Evolutionary conservation across 2,113 vertebrate species (phyloP).

Genomic region (Caranx ignobilis): DNA sequence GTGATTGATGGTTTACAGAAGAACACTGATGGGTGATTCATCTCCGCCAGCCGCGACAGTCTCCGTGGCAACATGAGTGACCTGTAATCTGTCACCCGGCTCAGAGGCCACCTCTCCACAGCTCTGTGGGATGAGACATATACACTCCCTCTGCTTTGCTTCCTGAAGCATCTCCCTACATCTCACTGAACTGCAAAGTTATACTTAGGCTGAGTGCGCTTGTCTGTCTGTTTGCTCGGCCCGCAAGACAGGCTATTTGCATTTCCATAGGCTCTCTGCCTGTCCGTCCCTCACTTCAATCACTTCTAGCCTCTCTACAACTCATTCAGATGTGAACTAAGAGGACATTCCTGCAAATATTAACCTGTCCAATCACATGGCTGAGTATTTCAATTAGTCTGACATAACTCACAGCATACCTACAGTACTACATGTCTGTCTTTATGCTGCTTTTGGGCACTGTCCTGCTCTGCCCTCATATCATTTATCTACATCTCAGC

Average conservation of each 20-base stretch:
- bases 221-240: conserved; percentile 34
- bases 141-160: conserved; percentile 56
- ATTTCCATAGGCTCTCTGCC: conserved; percentile 31
- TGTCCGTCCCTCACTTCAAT: conserved; percentile 30
- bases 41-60: conserved; percentile 76
- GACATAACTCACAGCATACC: neutral
- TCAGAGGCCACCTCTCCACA: conserved; percentile 73
- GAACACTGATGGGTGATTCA: conserved; percentile 82
- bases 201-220: conserved; percentile 35
- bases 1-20: conserved; percentile 85
- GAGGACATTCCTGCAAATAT: conserved; percentile 20
- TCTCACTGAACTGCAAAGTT: conserved; percentile 69
- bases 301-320: conserved; percentile 30
- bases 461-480: conserved; percentile 26
- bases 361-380: conserved; percentile 12
- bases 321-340: conserved; percentile 40
- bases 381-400: conserved; percentile 40
- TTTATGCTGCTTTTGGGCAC: conserved; percentile 24
- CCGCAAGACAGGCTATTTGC: conserved; percentile 38
- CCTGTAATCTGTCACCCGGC: conserved; percentile 82
- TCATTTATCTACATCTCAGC: conserved; percentile 50
- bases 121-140: conserved; percentile 55
- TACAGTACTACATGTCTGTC: neutral
- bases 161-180: conserved; percentile 51
- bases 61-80: conserved; percentile 77